These are phyloP conservation scores for Mycalesis mineus DNA, from an alignment of 2,888 invertebrate species.

Conservation along the genomic window DNA sequence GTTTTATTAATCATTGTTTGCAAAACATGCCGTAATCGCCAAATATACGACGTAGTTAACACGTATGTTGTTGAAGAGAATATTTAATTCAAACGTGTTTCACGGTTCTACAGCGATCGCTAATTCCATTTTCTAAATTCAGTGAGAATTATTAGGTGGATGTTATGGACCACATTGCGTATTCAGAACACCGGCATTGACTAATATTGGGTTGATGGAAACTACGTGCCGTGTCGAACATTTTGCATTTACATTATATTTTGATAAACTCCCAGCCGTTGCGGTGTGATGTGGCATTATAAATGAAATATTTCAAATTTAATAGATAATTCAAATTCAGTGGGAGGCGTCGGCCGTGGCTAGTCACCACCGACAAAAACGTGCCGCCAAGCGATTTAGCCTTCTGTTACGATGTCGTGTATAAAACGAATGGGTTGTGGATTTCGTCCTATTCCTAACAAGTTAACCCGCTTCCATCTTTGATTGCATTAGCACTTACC, in stretches of 20 bases:
- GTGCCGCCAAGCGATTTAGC: too few relatives aligned
- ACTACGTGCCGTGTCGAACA: slow-evolving; percentile 21
- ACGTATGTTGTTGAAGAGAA: not conserved
- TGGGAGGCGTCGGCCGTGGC: too few relatives aligned
- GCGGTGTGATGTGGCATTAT: not conserved
- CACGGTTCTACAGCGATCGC: not conserved
- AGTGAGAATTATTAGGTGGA: slow-evolving; percentile 4
- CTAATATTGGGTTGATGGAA: slow-evolving; percentile 37
- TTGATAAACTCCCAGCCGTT: not conserved
- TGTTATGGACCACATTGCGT: slow-evolving; percentile 22
- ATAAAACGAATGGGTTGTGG: too few relatives aligned
- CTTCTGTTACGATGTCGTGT: too few relatives aligned
- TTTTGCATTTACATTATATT: slow-evolving; percentile 5
- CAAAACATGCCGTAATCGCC: too few relatives aligned
- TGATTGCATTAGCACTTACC: too few relatives aligned
- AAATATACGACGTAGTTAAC: too few relatives aligned
- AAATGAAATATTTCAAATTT: not conserved
- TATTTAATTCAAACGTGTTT: not conserved
- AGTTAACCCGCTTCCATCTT: too few relatives aligned
- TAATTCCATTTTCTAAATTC: slow-evolving; percentile 9
- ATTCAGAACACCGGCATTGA: slow-evolving; percentile 52
- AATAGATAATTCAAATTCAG: too few relatives aligned
- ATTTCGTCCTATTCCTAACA: too few relatives aligned
- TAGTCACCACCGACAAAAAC: too few relatives aligned
- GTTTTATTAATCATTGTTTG: too few relatives aligned